Conservation (phyloP, 92 coral and sea anemone species). For the Epizoanthus scotinus region DNA sequence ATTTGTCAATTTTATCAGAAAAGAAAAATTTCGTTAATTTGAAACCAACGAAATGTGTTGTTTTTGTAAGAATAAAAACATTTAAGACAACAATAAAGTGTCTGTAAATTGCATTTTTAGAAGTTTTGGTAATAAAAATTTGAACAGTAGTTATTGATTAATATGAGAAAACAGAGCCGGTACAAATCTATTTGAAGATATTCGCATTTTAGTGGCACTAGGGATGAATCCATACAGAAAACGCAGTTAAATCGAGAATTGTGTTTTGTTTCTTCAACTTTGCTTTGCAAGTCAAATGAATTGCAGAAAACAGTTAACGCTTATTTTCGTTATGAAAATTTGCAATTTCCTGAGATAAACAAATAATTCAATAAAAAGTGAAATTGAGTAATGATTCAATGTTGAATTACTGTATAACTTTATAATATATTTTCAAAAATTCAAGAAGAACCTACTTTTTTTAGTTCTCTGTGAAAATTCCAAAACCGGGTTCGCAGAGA, state of each 20-base stretch:
- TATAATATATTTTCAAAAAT: background rate
- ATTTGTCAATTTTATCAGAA: too few relatives aligned
- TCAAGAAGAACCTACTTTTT: background rate
- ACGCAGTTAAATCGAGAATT: background rate
- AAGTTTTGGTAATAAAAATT: too few relatives aligned
- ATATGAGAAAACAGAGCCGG: too few relatives aligned
- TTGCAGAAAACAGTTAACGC: background rate
- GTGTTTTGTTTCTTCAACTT: background rate
- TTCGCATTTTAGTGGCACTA: too few relatives aligned
- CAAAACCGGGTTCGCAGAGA: background rate
- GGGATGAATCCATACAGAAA: background rate
- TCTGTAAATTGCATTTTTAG: too few relatives aligned
- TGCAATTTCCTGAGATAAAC: background rate
- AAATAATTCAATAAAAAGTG: background rate
- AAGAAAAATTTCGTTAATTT: too few relatives aligned
- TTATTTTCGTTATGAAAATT: background rate
- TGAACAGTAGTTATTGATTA: too few relatives aligned
- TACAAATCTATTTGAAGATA: too few relatives aligned
- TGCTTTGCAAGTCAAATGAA: constrained; percentile 2
- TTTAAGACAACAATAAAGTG: too few relatives aligned
- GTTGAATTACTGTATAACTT: background rate
- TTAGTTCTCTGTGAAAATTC: background rate
- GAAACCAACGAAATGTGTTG: too few relatives aligned
- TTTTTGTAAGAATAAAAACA: too few relatives aligned
- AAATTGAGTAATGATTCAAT: background rate